phyloP scores from a whole-genome alignment of 2,797 vertebrate genomes.

The Chelon labrosus region DNA sequence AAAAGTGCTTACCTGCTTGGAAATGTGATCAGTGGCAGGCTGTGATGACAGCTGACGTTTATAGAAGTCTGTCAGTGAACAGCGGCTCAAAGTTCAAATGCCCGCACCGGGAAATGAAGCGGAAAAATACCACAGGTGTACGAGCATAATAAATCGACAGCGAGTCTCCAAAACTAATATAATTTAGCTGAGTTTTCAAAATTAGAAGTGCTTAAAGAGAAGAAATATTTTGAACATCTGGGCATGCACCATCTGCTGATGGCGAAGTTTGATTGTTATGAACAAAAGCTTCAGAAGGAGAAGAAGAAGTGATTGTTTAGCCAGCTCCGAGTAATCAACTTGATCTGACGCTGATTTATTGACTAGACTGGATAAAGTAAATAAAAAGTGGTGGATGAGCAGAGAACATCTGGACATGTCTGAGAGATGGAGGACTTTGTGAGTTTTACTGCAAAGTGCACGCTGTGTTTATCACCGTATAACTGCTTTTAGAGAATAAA shows the following conservation, averaged over 20 bases:
- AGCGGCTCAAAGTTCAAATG: slow-evolving; percentile 14
- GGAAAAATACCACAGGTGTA: background rate
- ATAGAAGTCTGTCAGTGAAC: slow-evolving; percentile 3
- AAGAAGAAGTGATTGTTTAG: background rate
- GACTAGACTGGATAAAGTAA: background rate
- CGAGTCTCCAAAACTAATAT: background rate
- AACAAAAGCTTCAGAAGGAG: background rate
- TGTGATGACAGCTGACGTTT: background rate
- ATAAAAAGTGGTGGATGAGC: background rate
- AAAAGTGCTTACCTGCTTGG: background rate
- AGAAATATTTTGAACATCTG: background rate
- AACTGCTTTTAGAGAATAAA: no score
- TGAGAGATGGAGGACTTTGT: background rate
- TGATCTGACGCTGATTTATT: background rate
- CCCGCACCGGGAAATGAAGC: slow-evolving; percentile 2
- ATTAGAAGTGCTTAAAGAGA: background rate
- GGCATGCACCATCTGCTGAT: background rate
- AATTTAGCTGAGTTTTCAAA: background rate
- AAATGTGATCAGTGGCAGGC: background rate
- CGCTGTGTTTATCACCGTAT: background rate
- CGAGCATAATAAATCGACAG: no score
- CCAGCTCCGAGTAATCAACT: no score
- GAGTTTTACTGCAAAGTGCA: background rate
- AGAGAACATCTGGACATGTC: slow-evolving; percentile 4
- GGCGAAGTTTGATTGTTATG: background rate